Evolutionary conservation across 2,113 vertebrate species (phyloP).

Genomic region (Syngnathus typhle): DNA sequence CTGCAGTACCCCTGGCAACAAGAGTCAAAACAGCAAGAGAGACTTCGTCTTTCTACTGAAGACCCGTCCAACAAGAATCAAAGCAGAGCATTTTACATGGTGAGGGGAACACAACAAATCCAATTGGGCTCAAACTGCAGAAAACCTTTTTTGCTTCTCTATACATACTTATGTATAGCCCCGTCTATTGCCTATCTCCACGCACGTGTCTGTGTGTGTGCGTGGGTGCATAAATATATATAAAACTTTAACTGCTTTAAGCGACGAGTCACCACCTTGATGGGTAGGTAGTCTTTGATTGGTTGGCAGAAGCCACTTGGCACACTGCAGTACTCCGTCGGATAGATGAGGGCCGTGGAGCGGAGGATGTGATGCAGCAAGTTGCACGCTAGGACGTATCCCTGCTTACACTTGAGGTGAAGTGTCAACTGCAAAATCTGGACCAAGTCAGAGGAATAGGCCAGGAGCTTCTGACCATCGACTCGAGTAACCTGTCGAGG

Average conservation of each 20-base stretch:
- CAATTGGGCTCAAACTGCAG: conserved; percentile 16
- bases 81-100: not conserved
- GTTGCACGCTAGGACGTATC: conserved; percentile 94
- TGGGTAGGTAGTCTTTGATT: conserved; percentile 87
- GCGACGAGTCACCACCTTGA: conserved; percentile 76
- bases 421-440: conserved; percentile 88
- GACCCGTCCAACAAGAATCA: conserved; percentile 24
- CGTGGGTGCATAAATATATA: no score
- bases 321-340: conserved; percentile 96
- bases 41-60: conserved; percentile 1
- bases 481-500: conserved; percentile 84
- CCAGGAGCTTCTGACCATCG: conserved; percentile 90
- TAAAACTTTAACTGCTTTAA: not conserved
- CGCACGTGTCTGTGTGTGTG: no score
- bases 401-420: conserved; percentile 92
- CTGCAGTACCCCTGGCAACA: not conserved
- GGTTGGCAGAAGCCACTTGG: conserved; percentile 89
- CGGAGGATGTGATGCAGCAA: conserved; percentile 93
- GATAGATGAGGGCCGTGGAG: conserved; percentile 90
- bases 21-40: conserved; percentile 6
- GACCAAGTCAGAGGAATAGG: conserved; percentile 84
- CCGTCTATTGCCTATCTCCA: no score
- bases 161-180: no score
- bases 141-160: not conserved
- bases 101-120: conserved; percentile 10